Percentiles rank a stretch among this genome's conserved stretches.
phyloP scores from a whole-genome alignment of 2,888 invertebrate genomes.

The Lycocerus yunnanus region DNA sequence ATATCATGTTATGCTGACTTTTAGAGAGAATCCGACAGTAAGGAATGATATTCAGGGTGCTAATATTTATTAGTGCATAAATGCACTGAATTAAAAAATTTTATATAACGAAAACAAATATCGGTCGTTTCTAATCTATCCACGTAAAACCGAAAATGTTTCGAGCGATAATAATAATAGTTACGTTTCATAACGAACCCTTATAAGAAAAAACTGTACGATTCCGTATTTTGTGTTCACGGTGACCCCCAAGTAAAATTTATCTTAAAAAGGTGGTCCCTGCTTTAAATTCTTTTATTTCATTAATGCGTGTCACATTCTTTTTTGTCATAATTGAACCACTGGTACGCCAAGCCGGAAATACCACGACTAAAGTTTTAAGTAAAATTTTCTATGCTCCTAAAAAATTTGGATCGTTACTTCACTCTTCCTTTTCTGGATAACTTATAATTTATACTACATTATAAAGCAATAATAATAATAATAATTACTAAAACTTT shows the following conservation, averaged over 20 bases:
- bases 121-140: background rate
- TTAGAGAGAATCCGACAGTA: conserved; percentile 20
- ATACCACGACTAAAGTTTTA: background rate
- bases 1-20: conserved; percentile 31
- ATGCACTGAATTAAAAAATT: background rate
- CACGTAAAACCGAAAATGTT: background rate
- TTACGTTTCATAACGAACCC: background rate
- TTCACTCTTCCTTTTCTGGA: background rate
- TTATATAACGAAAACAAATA: background rate
- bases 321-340: background rate
- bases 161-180: background rate
- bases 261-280: background rate
- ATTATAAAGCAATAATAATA: background rate
- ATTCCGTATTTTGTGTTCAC: background rate
- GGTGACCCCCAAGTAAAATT: background rate
- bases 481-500: background rate
- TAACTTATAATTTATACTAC: background rate
- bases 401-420: background rate
- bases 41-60: conserved; percentile 33
- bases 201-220: background rate
- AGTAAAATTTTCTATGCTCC: background rate
- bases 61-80: conserved; percentile 36
- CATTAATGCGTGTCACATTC: background rate
- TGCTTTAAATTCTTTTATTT: background rate
- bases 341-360: background rate